Evolutionary conservation across 2,113 vertebrate species (phyloP).

Genomic region (Seriola quinqueradiata): DNA sequence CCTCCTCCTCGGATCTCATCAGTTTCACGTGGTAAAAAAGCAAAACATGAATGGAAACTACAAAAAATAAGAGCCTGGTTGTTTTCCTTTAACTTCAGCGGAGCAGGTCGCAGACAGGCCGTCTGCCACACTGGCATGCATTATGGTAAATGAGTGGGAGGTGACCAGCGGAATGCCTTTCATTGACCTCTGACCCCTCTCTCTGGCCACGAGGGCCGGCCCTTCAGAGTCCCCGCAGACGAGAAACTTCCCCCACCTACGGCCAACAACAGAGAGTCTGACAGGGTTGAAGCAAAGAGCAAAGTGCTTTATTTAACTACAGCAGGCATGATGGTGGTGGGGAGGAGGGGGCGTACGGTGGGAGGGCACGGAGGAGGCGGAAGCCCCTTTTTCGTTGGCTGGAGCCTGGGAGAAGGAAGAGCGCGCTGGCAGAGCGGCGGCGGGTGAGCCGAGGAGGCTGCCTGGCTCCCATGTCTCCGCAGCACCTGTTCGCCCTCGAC

Average conservation of each 20-base stretch:
- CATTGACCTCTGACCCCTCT: conserved; percentile 60
- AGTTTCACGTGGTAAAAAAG: too few species aligned
- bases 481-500: conserved; percentile 80
- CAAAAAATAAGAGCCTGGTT: background rate
- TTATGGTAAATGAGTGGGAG: conserved; percentile 29
- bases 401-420: conserved; percentile 28
- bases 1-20: too few species aligned
- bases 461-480: conserved; percentile 43
- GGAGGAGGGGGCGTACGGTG: background rate
- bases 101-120: background rate
- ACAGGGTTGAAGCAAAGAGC: conserved; percentile 71
- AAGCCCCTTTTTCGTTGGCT: conserved; percentile 34
- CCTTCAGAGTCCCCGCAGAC: conserved; percentile 50
- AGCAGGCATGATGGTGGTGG: conserved; percentile 30
- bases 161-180: conserved; percentile 32
- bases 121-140: background rate
- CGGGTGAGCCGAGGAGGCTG: conserved; percentile 37
- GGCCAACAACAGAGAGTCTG: conserved; percentile 57
- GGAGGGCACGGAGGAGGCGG: conserved; percentile 6
- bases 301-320: conserved; percentile 76
- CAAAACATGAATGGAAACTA: background rate
- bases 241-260: conserved; percentile 59
- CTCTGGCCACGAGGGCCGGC: conserved; percentile 6
- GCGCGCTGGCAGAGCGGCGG: conserved; percentile 16
- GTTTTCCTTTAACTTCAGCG: background rate